Base-by-base conservation (phyloP, 1,140 invertebrate genomes). In the Pissodes strobi region DNA sequence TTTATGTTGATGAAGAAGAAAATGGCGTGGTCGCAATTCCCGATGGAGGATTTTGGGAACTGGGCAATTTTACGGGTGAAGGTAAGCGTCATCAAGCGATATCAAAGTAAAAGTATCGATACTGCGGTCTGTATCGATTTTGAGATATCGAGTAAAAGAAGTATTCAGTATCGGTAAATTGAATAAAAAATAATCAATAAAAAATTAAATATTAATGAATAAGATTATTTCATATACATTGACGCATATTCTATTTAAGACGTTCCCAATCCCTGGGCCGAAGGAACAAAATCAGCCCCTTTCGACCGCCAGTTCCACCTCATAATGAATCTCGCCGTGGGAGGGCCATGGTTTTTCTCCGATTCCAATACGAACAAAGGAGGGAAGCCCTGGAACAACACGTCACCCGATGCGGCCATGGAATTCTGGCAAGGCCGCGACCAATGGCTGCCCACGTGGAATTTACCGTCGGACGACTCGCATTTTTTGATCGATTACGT, bases 221-320 rank as follows among this genome's bases (percentile, higher is more conserved):
- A n/a, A n/a, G n/a, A n/a, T n/a, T n/a, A n/a, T n/a, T n/a, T n/a
- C n/a, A n/a, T n/a, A n/a, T n/a, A n/a, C n/a, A n/a, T n/a, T n/a
- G n/a, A n/a, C n/a, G n/a, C n/a, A n/a, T n/a, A n/a, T n/a, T n/a
- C n/a, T n/a, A n/a, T n/a, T n/a, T n/a, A n/a, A n/a, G n/a, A n/a
- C n/a, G 15, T 65, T 10, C 58, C 64, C 9, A 76, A 78, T 70
- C 71, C 71, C 17, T 84, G 82, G 82, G 25, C 25, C 9, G 3
- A 5, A 27, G 75, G 74, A 6, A 57, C 64, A 1, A 76, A 74
- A 52, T 79, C 82, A 74, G 82, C 84, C 37, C 84, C 84, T 2
- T 86, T 86, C 66, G 82, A 85, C 71, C 74, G 80, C 66, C 61
- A 87, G 83, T 89, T 88, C 74, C 87, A 87, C 69, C 66, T 89